Evolutionary conservation across 2,113 vertebrate species (phyloP).

Genomic region (Okapia johnstoni): DNA sequence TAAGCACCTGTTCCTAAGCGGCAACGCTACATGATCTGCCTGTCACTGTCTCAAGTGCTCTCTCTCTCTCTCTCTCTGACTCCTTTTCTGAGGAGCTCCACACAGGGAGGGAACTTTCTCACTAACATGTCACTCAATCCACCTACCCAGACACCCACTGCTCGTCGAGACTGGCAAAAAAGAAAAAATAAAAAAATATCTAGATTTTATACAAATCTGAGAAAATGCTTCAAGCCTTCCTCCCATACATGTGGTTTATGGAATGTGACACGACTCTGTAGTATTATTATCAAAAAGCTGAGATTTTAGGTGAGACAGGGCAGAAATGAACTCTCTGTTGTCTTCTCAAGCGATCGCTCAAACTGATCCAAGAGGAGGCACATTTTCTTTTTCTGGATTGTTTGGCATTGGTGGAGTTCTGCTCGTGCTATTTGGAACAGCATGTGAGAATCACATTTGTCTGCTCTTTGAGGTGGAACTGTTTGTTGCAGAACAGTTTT

Average conservation of each 20-base stretch:
- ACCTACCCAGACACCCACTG: constrained; percentile 83
- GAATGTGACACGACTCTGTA: neutral
- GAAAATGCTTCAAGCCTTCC: constrained; percentile 63
- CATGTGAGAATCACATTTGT: neutral
- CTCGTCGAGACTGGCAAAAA: constrained; percentile 70
- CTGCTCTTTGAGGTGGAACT: neutral
- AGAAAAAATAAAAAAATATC: neutral
- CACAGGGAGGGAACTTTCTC: constrained; percentile 77
- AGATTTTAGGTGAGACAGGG: constrained; percentile 69
- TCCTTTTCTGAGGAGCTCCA: constrained; percentile 68
- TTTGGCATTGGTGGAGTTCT: neutral
- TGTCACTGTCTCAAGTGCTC: constrained; percentile 77
- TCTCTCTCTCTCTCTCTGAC: constrained; percentile 64
- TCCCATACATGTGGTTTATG: neutral
- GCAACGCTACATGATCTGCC: constrained; percentile 66
- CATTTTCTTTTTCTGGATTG: neutral
- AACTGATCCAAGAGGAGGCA: fast-evolving
- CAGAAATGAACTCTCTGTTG: constrained; percentile 37
- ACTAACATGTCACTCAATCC: constrained; percentile 82
- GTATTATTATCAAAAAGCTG: constrained; percentile 22
- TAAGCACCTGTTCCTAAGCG: constrained; percentile 67
- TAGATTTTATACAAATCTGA: constrained; percentile 71
- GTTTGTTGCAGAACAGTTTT: neutral
- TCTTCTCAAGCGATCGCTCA: neutral
- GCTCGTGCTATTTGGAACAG: neutral